Evolutionary conservation across 2,888 invertebrate genomes (phyloP).

Genomic region (Prosapia bicincta): DNA sequence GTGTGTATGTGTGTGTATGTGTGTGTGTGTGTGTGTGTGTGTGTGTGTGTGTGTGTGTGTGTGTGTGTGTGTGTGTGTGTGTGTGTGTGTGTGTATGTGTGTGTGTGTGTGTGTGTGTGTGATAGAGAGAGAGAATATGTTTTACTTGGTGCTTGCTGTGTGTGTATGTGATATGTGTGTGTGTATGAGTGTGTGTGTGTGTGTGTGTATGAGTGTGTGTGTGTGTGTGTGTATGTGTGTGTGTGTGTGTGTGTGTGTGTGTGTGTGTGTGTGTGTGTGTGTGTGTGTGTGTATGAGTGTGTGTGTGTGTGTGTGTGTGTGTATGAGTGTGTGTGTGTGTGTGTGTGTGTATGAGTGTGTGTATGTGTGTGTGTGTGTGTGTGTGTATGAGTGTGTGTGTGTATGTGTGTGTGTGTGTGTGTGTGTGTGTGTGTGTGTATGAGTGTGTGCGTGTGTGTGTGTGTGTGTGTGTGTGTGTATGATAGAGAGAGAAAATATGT

Average conservation of each 20-base stretch:
- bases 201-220: constrained; percentile 12
- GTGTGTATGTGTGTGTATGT: constrained; percentile 2
- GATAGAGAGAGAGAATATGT: too few relatives aligned
- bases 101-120: too few relatives aligned
- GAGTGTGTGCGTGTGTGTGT: constrained; percentile 2
- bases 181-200: constrained; percentile 2
- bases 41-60: constrained; percentile 10
- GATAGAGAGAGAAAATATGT: too few relatives aligned
- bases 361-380: constrained; percentile 3
- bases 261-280: constrained; percentile 6
- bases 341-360: constrained; percentile 1
- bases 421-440: constrained; percentile 9
- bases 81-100: too few relatives aligned
- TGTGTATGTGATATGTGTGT: constrained; percentile 11
- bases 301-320: background rate
- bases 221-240: constrained; percentile 10
- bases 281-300: constrained; percentile 4
- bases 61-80: too few relatives aligned
- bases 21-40: constrained; percentile 2
- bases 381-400: constrained; percentile 1
- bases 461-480: constrained; percentile 3
- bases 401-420: constrained; percentile 6
- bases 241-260: constrained; percentile 15
- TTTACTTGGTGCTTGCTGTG: too few relatives aligned
- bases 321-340: background rate